Conservation (phyloP, 2,797 vertebrate genomes). For the Jordanella pulchra region DNA sequence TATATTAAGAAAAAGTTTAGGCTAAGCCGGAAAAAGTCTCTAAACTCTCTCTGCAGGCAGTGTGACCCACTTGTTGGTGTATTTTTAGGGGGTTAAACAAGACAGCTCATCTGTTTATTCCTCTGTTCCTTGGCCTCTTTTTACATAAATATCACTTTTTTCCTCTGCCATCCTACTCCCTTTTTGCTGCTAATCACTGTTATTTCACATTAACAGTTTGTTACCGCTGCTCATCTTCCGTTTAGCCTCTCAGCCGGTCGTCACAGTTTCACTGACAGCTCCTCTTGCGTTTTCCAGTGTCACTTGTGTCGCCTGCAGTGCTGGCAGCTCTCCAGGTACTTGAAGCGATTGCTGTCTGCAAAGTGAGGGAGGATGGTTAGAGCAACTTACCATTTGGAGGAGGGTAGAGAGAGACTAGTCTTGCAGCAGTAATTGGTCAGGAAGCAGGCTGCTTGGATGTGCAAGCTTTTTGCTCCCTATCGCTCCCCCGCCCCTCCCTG, state of each 20-base stretch:
- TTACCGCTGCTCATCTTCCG: slow-evolving; percentile 5
- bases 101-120: slow-evolving; percentile 44
- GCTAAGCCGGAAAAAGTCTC: slow-evolving; percentile 9
- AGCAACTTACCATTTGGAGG: slow-evolving; percentile 39
- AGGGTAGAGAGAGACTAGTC: slow-evolving; percentile 50
- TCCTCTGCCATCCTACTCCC: slow-evolving; percentile 22
- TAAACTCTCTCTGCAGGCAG: slow-evolving; percentile 21
- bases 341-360: slow-evolving; percentile 28
- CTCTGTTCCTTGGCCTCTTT: slow-evolving; percentile 38
- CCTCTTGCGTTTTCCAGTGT: slow-evolving; percentile 33
- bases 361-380: slow-evolving; percentile 43
- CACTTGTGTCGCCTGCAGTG: slow-evolving; percentile 62
- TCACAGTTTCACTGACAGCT: slow-evolving; percentile 42
- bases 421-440: slow-evolving; percentile 77
- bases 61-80: slow-evolving; percentile 63
- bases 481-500: slow-evolving; percentile 51
- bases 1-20: slow-evolving; percentile 9
- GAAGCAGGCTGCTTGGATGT: slow-evolving; percentile 74
- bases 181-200: slow-evolving; percentile 11
- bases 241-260: slow-evolving; percentile 11
- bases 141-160: slow-evolving; percentile 10
- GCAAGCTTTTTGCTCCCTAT: slow-evolving; percentile 46
- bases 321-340: slow-evolving; percentile 68
- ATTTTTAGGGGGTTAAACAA: slow-evolving; percentile 36
- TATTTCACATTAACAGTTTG: slow-evolving; percentile 18